phyloP scores from a whole-genome alignment of 2,113 vertebrate species.

The Camelus bactrianus region DNA sequence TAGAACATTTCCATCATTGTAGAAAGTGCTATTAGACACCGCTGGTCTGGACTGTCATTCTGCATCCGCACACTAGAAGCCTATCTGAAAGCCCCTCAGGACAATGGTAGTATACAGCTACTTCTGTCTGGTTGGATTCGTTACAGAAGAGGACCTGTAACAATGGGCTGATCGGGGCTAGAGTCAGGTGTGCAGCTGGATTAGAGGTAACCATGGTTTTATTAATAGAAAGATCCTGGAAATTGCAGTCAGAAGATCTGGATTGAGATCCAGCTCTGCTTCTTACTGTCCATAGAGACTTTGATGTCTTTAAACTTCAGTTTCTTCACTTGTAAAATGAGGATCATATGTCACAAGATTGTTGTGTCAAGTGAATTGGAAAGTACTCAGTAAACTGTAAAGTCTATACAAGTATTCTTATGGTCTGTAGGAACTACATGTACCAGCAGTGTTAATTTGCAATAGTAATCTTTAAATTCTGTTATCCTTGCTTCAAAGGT shows the following conservation, averaged over 20 bases:
- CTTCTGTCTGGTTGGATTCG: neutral
- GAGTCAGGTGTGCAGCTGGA: neutral
- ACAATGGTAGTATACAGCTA: neutral
- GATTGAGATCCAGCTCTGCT: neutral
- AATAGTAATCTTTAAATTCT: constrained; percentile 40
- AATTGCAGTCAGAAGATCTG: neutral
- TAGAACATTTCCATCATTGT: neutral
- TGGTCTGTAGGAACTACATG: neutral
- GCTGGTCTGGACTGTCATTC: neutral
- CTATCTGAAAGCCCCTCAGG: constrained; percentile 7
- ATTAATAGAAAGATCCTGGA: neutral
- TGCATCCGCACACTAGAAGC: neutral
- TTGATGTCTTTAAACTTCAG: constrained; percentile 2
- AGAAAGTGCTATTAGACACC: neutral
- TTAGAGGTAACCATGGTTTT: neutral
- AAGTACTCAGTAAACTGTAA: constrained; percentile 16
- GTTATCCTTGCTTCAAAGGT: neutral
- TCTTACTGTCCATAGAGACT: neutral
- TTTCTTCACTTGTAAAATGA: constrained; percentile 23
- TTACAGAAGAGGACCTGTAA: neutral
- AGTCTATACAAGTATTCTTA: neutral
- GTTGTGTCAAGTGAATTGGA: neutral
- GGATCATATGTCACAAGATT: neutral
- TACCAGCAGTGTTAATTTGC: neutral
- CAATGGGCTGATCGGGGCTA: neutral